Percentiles rank a stretch among this genome's conserved stretches.
Conservation (phyloP, 2,113 vertebrate species). For the Rhea americana region DNA sequence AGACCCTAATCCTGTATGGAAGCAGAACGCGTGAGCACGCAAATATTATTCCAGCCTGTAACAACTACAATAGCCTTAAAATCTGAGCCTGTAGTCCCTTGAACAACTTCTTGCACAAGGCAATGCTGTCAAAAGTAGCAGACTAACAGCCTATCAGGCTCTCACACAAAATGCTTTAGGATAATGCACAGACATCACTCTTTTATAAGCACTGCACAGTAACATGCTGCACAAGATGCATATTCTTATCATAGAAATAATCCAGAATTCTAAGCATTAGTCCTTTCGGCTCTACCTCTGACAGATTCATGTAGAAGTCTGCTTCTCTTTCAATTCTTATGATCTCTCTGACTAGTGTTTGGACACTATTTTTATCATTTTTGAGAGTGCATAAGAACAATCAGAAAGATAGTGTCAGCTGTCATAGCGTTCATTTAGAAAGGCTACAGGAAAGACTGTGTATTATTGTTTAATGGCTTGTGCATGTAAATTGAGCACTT, state of each 20-base stretch:
- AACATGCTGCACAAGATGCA: too few species aligned
- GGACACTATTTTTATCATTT: neutral
- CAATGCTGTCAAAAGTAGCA: neutral
- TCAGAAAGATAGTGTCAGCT: neutral
- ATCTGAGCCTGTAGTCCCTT: neutral
- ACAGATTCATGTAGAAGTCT: neutral
- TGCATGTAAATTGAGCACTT: constrained; percentile 66
- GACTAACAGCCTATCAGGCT: neutral
- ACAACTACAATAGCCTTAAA: too few species aligned
- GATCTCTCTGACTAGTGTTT: neutral
- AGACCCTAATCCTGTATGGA: neutral
- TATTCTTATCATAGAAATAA: neutral
- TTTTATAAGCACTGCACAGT: neutral
- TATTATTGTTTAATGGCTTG: constrained; percentile 49
- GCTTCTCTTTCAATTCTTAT: neutral
- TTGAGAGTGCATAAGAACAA: neutral
- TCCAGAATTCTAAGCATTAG: neutral
- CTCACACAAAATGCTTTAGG: neutral
- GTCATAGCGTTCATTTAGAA: neutral
- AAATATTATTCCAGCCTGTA: neutral
- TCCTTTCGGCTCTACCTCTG: neutral
- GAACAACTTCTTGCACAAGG: neutral
- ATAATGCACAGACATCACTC: neutral
- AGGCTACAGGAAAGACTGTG: constrained; percentile 9
- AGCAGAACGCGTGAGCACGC: too few species aligned